phyloP scores from a whole-genome alignment of 2,888 invertebrate species.

The Xestia sexstrigata region DNA sequence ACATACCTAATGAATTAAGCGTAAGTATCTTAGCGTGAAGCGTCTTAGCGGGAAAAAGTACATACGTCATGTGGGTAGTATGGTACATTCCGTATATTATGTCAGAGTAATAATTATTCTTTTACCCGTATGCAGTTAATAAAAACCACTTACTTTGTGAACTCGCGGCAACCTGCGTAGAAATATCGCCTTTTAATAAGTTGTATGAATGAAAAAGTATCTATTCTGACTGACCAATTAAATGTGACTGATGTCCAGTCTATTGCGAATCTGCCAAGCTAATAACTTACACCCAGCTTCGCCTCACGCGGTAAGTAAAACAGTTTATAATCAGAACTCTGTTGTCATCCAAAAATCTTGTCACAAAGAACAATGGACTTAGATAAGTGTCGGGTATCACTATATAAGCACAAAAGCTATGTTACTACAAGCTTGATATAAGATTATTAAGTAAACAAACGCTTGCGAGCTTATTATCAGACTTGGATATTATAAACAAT shows the following conservation, averaged over 20 bases:
- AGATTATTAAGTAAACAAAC: not conserved
- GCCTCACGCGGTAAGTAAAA: not conserved
- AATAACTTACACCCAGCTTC: not conserved
- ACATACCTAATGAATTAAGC: conserved; percentile 40
- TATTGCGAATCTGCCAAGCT: not conserved
- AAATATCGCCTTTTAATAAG: not conserved
- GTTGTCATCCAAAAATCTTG: not conserved
- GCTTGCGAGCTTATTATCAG: not conserved
- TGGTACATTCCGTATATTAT: not conserved
- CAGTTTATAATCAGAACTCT: not conserved
- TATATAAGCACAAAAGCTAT: not conserved
- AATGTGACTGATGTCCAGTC: not conserved
- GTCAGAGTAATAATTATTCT: not conserved
- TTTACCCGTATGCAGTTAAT: not conserved
- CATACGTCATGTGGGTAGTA: conserved; percentile 29
- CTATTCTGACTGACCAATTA: not conserved
- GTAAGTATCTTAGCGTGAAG: conserved; percentile 57
- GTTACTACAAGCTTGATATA: not conserved
- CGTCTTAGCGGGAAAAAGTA: conserved; percentile 41
- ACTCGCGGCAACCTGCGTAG: not conserved
- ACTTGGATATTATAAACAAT: not conserved
- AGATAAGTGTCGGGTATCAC: not conserved
- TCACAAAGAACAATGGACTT: not conserved
- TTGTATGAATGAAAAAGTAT: not conserved
- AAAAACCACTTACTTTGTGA: not conserved